Evolutionary conservation across 2,113 vertebrate genomes (phyloP).

Genomic region (Xiphophorus maculatus): DNA sequence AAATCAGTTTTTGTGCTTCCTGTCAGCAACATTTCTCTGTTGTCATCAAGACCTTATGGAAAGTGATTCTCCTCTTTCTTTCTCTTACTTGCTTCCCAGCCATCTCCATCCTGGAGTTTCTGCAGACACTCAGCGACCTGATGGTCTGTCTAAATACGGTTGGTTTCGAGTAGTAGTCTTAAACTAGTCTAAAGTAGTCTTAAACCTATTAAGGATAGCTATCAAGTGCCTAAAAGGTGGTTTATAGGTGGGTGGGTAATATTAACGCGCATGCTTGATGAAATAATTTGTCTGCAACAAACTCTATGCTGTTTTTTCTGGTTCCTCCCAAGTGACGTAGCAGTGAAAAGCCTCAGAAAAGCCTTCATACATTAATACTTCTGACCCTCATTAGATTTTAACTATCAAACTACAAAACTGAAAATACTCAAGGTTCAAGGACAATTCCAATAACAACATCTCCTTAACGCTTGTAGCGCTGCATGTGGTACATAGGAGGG

Average conservation of each 20-base stretch:
- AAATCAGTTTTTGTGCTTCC: conserved; percentile 50
- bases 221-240: not conserved
- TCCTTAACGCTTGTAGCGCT: not conserved
- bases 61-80: conserved; percentile 22
- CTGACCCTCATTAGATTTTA: not conserved
- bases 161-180: conserved; percentile 4
- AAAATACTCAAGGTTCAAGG: conserved; percentile 40
- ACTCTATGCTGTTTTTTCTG: not conserved
- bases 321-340: conserved; percentile 34
- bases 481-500: conserved; percentile 1
- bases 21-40: conserved; percentile 47
- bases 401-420: conserved; percentile 10
- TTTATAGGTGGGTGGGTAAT: not conserved
- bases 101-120: conserved; percentile 39
- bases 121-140: conserved; percentile 21
- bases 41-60: conserved; percentile 53
- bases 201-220: conserved; percentile 7
- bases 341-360: conserved; percentile 46
- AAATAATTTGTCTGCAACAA: not conserved
- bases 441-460: conserved; percentile 9
- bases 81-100: conserved; percentile 9
- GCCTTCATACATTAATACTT: conserved; percentile 7
- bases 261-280: not conserved
- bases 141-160: conserved; percentile 32
- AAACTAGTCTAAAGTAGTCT: too few relatives aligned